Conservation (phyloP, 2,888 invertebrate species). For the Mythimna lalbum region DNA sequence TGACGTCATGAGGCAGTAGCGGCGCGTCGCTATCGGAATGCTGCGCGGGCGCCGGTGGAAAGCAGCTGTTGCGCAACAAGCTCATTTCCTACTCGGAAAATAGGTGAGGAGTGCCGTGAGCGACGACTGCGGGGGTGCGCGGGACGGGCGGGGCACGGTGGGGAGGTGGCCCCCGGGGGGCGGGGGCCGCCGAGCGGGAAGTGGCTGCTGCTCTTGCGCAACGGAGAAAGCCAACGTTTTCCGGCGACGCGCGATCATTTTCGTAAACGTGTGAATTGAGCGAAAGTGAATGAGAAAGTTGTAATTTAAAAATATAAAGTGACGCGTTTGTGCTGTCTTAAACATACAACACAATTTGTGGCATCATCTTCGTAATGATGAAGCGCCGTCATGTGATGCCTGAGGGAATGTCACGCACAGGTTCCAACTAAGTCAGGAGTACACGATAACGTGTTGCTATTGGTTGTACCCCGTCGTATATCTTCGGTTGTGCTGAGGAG, state of each 20-base stretch:
- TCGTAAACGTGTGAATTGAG: conserved; percentile 90
- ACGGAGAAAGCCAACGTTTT: conserved; percentile 87
- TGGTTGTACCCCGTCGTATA: background rate
- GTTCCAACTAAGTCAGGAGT: background rate
- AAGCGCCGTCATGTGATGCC: background rate
- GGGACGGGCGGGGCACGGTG: conserved; percentile 52
- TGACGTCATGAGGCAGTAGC: conserved; percentile 65
- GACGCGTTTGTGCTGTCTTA: conserved; percentile 28
- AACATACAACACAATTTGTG: conserved; percentile 17
- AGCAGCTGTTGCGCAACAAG: conserved; percentile 79
- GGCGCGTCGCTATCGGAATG: conserved; percentile 69
- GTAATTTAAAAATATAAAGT: conserved; percentile 57
- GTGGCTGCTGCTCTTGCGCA: conserved; percentile 84
- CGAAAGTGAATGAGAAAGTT: conserved; percentile 88
- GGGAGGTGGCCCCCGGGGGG: conserved; percentile 26
- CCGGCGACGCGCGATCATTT: conserved; percentile 88
- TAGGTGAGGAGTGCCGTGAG: conserved; percentile 84
- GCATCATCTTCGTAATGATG: conserved; percentile 22
- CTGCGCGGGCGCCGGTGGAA: conserved; percentile 76
- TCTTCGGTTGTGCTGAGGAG: background rate
- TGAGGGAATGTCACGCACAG: background rate
- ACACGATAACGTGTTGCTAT: background rate
- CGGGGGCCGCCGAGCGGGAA: conserved; percentile 78
- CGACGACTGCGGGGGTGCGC: conserved; percentile 55
- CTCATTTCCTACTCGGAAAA: conserved; percentile 85